phyloP scores from a whole-genome alignment of 1,140 invertebrate species.

The Drosophila funebris region DNA sequence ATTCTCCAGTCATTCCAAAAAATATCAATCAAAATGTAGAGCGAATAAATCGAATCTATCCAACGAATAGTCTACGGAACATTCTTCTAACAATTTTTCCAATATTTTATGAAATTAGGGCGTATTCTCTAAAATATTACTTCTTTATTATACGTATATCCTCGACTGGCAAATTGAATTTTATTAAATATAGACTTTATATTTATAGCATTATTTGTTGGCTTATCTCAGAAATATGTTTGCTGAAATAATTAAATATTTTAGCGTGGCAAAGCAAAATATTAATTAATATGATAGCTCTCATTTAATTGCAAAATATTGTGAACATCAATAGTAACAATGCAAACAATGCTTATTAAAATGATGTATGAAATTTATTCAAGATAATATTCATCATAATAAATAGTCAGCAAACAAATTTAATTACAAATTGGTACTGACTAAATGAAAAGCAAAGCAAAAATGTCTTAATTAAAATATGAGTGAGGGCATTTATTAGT shows the following conservation, averaged over 20 bases:
- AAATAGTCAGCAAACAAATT: not conserved
- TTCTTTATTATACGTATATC: no score
- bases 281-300: slow-evolving; percentile 52
- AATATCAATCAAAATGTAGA: no score
- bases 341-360: not conserved
- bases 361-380: slow-evolving; percentile 29
- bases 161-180: no score
- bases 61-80: no score
- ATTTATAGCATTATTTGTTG: no score
- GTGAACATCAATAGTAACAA: not conserved
- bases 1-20: no score
- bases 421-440: not conserved
- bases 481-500: slow-evolving; percentile 38
- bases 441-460: not conserved
- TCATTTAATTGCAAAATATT: slow-evolving; percentile 37
- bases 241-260: slow-evolving; percentile 56
- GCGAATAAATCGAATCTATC: no score
- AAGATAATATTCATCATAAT: not conserved
- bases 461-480: slow-evolving; percentile 58
- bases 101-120: no score
- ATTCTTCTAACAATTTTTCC: no score
- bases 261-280: slow-evolving; percentile 20
- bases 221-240: no score
- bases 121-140: no score
- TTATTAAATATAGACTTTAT: no score